phyloP scores from a whole-genome alignment of 2,888 invertebrate genomes.

The Leptinotarsa tumamoca region DNA sequence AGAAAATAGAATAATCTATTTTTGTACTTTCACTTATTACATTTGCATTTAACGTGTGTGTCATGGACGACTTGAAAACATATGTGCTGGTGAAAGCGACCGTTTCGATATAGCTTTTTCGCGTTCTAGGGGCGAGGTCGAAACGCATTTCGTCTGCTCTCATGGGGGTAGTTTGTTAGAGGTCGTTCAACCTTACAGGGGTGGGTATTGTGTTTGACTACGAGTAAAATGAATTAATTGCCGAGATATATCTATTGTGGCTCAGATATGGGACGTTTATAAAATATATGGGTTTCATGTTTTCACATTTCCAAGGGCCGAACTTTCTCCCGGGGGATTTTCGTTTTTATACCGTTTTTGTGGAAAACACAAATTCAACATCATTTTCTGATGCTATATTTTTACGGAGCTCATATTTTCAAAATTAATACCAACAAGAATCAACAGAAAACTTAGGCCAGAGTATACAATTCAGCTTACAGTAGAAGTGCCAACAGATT shows the following conservation, averaged over 20 bases:
- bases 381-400: too few relatives aligned
- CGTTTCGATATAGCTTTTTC: conserved; percentile 20
- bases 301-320: not conserved
- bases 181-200: conserved; percentile 16
- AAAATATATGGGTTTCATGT: conserved; percentile 2
- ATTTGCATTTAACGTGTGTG: conserved; percentile 21
- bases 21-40: conserved; percentile 26
- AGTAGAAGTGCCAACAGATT: too few relatives aligned
- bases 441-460: too few relatives aligned
- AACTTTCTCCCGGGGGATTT: not conserved
- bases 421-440: too few relatives aligned
- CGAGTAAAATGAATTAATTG: not conserved
- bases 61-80: conserved; percentile 8
- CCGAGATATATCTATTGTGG: not conserved
- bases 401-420: too few relatives aligned
- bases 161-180: conserved; percentile 22
- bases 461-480: too few relatives aligned
- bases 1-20: conserved; percentile 19
- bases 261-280: conserved; percentile 3
- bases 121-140: conserved; percentile 14
- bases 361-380: too few relatives aligned
- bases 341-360: not conserved
- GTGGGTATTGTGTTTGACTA: conserved; percentile 6
- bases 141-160: conserved; percentile 19
- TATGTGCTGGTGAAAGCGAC: conserved; percentile 18